These are phyloP conservation scores for Luidia sarsii DNA, from an alignment of 53 echinoderm and acorn worm genomes.

Conservation along the genomic window DNA sequence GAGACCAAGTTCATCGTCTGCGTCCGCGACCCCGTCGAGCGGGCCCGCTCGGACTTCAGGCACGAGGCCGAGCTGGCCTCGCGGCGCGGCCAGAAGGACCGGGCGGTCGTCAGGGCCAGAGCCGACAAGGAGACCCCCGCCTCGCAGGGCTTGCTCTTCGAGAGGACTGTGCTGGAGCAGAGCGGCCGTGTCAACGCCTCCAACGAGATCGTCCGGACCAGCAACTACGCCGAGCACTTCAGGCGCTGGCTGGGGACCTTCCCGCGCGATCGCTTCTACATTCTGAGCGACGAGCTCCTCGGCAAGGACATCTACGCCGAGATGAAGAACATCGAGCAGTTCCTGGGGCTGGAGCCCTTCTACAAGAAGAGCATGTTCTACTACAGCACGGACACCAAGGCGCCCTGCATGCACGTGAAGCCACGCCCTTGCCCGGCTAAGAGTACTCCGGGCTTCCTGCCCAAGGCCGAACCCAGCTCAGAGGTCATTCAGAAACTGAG, in stretches of 20 bases:
- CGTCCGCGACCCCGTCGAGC: constrained; percentile 70
- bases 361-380: constrained; percentile 70
- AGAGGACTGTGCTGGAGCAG: neutral
- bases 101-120: neutral
- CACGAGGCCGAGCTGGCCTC: constrained; percentile 45
- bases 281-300: constrained; percentile 72
- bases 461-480: constrained; percentile 19
- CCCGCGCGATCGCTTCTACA: constrained; percentile 67
- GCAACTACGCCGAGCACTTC: constrained; percentile 74
- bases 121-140: constrained; percentile 21
- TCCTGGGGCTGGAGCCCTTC: constrained; percentile 64
- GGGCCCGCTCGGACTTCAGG: constrained; percentile 73
- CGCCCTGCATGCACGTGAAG: constrained; percentile 42
- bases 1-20: constrained; percentile 67
- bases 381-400: constrained; percentile 22
- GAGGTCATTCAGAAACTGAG: constrained; percentile 20
- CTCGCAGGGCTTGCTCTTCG: constrained; percentile 24
- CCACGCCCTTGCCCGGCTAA: neutral
- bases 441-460: constrained; percentile 16
- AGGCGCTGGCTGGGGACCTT: constrained; percentile 73
- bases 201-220: constrained; percentile 13
- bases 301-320: constrained; percentile 45
- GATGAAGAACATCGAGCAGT: constrained; percentile 70
- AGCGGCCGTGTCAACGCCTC: constrained; percentile 26
- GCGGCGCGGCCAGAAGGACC: neutral